Evolutionary conservation across 2,797 vertebrate genomes (phyloP).

Genomic region (Nothura maculosa): DNA sequence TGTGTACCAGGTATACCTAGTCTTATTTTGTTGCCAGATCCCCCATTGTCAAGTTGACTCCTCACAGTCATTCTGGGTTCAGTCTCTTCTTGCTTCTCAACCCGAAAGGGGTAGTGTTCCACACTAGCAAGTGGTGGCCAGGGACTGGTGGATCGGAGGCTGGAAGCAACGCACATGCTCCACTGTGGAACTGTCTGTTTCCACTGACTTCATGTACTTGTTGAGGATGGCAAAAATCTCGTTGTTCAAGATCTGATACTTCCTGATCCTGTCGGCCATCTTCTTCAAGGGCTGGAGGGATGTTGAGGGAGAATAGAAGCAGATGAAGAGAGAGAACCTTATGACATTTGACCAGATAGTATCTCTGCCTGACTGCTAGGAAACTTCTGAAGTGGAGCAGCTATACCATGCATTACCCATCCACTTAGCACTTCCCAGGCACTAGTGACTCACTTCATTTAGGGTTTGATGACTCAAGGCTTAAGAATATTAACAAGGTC

Average conservation of each 20-base stretch:
- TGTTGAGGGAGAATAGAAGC: neutral
- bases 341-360: neutral
- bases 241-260: conserved; percentile 99
- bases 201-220: conserved; percentile 99
- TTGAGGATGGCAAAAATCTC: conserved; percentile 99
- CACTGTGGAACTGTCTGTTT: conserved; percentile 98
- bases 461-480: neutral
- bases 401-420: neutral
- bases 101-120: neutral
- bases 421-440: conserved; percentile 31
- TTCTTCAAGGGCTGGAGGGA: conserved; percentile 94
- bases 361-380: neutral
- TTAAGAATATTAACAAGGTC: conserved; percentile 1
- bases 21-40: conserved; percentile 15
- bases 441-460: neutral
- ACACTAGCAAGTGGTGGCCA: conserved; percentile 94
- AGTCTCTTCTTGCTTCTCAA: conserved; percentile 48
- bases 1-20: conserved; percentile 26
- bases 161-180: conserved; percentile 99
- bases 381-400: conserved; percentile 4
- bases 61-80: conserved; percentile 43
- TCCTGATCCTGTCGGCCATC: conserved; percentile 98
- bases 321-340: neutral
- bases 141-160: conserved; percentile 97
- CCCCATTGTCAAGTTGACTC: neutral